These are phyloP conservation scores for Grapholita molesta DNA, from an alignment of 1,140 invertebrate genomes.

Conservation along the genomic window DNA sequence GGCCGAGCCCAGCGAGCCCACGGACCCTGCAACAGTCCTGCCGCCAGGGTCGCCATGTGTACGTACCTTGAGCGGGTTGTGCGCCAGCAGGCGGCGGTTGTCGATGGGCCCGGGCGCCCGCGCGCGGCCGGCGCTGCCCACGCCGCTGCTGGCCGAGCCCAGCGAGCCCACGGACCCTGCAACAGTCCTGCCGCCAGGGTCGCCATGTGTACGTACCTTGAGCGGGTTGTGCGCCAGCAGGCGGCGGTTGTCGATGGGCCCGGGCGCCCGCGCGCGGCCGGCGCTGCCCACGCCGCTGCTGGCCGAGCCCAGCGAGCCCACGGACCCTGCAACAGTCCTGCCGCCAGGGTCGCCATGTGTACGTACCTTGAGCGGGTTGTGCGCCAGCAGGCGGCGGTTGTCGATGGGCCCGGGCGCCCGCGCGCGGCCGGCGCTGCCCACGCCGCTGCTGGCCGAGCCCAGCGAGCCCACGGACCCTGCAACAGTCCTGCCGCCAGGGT, in stretches of 20 bases:
- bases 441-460: conserved; percentile 60
- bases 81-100: conserved; percentile 82
- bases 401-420: conserved; percentile 84
- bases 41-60: too few species aligned
- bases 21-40: too few species aligned
- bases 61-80: conserved; percentile 79
- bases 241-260: conserved; percentile 86
- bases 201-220: conserved; percentile 71
- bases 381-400: conserved; percentile 82
- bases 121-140: conserved; percentile 50
- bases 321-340: too few species aligned
- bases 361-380: conserved; percentile 79
- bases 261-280: conserved; percentile 74
- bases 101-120: conserved; percentile 84
- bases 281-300: conserved; percentile 53
- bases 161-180: conserved; percentile 30
- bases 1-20: conserved; percentile 54
- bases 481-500: too few species aligned
- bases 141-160: conserved; percentile 60
- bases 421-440: conserved; percentile 50
- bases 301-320: conserved; percentile 54
- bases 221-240: conserved; percentile 80
- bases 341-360: too few species aligned
- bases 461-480: conserved; percentile 30
- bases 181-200: too few species aligned